Percentiles rank a stretch among this genome's conserved stretches.
phyloP scores from a whole-genome alignment of 64 coral and sea anemone genomes.

The Pocillopora damicornis region DNA sequence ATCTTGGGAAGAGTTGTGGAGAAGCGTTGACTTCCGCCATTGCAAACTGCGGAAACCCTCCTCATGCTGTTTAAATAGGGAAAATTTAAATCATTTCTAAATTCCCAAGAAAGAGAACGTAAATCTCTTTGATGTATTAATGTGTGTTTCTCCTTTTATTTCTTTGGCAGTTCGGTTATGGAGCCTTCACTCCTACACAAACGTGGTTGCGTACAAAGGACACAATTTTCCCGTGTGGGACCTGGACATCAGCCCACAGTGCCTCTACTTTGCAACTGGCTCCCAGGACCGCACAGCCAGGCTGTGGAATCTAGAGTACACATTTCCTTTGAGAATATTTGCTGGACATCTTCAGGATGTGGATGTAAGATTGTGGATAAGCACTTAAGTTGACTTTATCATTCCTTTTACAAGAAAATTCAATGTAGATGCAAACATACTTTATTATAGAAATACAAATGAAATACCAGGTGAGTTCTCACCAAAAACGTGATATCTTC shows the following conservation, averaged over 20 bases:
- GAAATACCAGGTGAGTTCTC: too few species aligned
- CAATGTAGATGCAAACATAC: too few species aligned
- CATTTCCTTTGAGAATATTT: constrained; percentile 90
- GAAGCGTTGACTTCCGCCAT: background rate
- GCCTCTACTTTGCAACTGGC: constrained; percentile 89
- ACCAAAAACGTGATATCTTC: too few species aligned
- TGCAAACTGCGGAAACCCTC: background rate
- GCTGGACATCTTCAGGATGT: constrained; percentile 87
- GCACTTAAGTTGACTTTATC: too few species aligned
- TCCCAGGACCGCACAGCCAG: constrained; percentile 92
- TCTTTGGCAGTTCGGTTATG: constrained; percentile 80
- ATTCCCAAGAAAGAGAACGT: background rate
- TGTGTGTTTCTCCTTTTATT: background rate
- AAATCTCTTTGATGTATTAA: background rate
- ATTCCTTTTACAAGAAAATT: too few species aligned
- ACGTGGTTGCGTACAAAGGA: constrained; percentile 88
- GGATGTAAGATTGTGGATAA: constrained; percentile 40
- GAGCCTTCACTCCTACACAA: constrained; percentile 89
- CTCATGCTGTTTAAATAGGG: background rate
- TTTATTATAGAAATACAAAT: too few species aligned
- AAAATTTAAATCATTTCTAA: too few species aligned
- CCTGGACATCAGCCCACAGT: constrained; percentile 86
- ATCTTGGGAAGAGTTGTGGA: too few species aligned
- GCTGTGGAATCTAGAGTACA: constrained; percentile 93
- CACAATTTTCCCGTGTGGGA: constrained; percentile 96